These are phyloP conservation scores for Macropus fuliginosus DNA, from an alignment of 2,797 vertebrate species.

Conservation along the genomic window DNA sequence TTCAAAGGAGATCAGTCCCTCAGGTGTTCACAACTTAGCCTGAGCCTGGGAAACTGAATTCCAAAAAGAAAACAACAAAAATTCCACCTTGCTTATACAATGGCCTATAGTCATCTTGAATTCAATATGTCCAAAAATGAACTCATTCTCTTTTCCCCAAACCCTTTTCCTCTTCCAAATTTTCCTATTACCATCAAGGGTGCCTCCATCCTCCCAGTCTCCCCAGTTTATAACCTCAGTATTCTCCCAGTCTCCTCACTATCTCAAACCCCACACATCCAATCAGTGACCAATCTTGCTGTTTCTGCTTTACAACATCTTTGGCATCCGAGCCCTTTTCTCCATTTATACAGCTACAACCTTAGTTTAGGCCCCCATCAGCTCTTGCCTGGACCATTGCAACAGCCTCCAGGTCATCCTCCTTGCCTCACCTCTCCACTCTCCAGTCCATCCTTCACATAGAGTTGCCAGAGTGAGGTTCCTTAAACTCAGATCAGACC, in stretches of 20 bases:
- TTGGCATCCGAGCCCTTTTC: background rate
- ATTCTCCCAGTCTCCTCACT: background rate
- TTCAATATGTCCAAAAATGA: background rate
- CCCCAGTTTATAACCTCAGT: background rate
- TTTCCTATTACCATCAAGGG: background rate
- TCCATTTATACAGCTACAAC: background rate
- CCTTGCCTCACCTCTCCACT: background rate
- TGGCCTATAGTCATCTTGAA: no score
- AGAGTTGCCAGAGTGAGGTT: background rate
- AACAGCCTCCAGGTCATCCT: background rate
- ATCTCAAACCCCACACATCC: background rate
- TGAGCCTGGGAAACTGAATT: no score
- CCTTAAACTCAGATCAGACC: background rate
- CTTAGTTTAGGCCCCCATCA: no score
- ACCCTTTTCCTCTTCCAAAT: background rate
- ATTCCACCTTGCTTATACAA: no score
- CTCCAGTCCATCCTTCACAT: background rate
- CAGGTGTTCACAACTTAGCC: no score
- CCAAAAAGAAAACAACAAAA: no score
- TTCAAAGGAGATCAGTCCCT: no score
- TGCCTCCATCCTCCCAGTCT: background rate
- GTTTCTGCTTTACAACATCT: background rate
- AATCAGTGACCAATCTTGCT: background rate
- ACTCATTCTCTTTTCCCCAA: background rate
- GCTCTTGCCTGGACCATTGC: background rate